Evolutionary conservation across 2,113 vertebrate species (phyloP), one percentile per base, ranked within the genome.

Genomic region (Hyperopisus bebe): DNA sequence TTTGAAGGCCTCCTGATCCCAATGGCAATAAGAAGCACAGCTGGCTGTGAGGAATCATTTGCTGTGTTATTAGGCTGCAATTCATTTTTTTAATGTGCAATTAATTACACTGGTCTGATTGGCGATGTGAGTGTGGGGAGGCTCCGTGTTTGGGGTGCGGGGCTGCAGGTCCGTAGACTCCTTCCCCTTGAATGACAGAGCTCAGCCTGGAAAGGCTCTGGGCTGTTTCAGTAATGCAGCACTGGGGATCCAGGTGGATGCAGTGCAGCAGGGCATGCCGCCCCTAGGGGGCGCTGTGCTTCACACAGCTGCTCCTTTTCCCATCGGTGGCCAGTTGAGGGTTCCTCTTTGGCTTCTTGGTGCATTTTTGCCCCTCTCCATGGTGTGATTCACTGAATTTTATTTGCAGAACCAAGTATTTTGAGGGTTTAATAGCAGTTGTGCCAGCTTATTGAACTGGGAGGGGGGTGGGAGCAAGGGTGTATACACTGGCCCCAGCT

Each of bases 31-130:
- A 89, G 80, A 39, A 80, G 17, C 89, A 89, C 89, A 82, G 90
- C 86, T 58, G 88, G 86, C 86, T 87, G 77, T 51, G 42, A 62
- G 88, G 21, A 90, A 51, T 92, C 82, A 48, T 89, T 91, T 58
- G 53, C 90, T 89, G 80, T 88, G 92, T 92, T 90, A 93, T 93
- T 91, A 90, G 83, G 58, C 82, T 90, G 86, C 92, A 92, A 94
- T 95, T 94, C 92, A 92, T 93, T 24, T 92, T 87, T 88, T 84
- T 53, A 55, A 91, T 93, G 91, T 91, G 92, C 92, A 91, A 94
- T 94, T 94, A 94, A 94, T 94, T 91, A 77, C 92, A 92, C 93
- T 91, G 92, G 91, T 94, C 94, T 91, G 92, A 93, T 93, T 94
- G 92, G 92, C 91, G 88, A 31, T 47, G 35, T 19, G 17, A 42